Evolutionary conservation across 1,140 invertebrate genomes (phyloP).

Genomic region (Sitodiplosis mosellana): DNA sequence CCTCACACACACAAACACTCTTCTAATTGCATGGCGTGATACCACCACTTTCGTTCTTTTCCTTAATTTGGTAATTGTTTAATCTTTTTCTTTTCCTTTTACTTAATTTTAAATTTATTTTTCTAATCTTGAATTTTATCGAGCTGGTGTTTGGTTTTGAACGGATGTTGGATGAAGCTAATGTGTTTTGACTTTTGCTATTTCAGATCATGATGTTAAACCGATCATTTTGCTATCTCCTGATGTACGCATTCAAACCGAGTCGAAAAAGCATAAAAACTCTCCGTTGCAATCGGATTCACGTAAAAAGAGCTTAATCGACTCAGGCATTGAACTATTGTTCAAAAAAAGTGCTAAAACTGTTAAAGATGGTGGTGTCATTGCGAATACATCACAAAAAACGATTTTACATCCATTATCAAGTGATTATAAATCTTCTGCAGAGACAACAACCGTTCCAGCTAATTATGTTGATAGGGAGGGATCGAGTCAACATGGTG

Average conservation of each 20-base stretch:
- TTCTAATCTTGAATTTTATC: neutral
- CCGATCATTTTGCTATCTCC: slow-evolving; percentile 1
- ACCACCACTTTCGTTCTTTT: too few species aligned
- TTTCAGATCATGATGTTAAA: slow-evolving; percentile 2
- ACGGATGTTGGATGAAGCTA: neutral
- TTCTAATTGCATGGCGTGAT: too few species aligned
- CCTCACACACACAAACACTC: too few species aligned
- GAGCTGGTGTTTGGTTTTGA: neutral
- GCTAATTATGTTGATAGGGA: neutral
- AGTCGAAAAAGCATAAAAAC: neutral
- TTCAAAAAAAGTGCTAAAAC: slow-evolving; percentile 3
- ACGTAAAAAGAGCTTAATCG: slow-evolving; percentile 3
- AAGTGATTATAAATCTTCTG: neutral
- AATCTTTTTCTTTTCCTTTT: neutral
- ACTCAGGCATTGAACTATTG: slow-evolving; percentile 3
- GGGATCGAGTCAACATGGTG: neutral
- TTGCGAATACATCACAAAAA: neutral
- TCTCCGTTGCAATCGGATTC: neutral
- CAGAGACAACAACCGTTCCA: neutral
- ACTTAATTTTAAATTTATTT: neutral
- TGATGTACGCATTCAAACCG: slow-evolving; percentile 3
- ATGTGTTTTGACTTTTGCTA: neutral
- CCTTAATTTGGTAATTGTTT: too few species aligned
- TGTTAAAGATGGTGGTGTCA: neutral
- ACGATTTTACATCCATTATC: neutral